Conservation (phyloP, 2,113 vertebrate species). For the Columba livia region DNA sequence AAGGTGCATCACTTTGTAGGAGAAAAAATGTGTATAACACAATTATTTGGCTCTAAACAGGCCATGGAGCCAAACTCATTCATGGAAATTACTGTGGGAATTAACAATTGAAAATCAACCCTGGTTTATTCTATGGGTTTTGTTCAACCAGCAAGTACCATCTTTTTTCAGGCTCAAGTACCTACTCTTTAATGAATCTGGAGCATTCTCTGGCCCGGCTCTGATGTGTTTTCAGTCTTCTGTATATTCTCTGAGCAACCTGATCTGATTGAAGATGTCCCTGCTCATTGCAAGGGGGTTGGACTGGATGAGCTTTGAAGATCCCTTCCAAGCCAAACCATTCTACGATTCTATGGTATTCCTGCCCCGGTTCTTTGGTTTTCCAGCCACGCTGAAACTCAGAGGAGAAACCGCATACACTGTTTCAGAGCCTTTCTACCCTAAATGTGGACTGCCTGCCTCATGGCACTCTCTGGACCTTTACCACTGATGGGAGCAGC, state of each 20-base stretch:
- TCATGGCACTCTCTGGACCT: too few relatives aligned
- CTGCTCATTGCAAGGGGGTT: too few relatives aligned
- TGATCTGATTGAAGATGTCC: not conserved
- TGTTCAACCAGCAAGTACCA: not conserved
- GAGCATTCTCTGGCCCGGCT: not conserved
- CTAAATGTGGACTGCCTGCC: too few relatives aligned
- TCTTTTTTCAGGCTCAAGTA: not conserved
- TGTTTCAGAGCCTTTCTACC: too few relatives aligned
- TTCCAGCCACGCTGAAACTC: not conserved
- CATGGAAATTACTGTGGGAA: not conserved
- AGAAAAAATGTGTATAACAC: not conserved
- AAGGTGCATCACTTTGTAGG: not conserved
- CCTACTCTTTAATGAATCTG: not conserved
- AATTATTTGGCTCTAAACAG: not conserved
- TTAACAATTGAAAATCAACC: not conserved
- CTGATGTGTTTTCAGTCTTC: not conserved
- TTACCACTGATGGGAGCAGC: too few relatives aligned
- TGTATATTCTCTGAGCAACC: not conserved
- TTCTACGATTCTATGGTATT: not conserved
- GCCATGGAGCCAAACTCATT: not conserved
- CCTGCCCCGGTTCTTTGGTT: not conserved
- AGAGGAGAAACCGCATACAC: not conserved
- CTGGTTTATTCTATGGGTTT: not conserved
- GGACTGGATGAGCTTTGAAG: too few relatives aligned
- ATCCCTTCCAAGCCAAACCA: too few relatives aligned